Evolutionary conservation across 2,113 vertebrate species (phyloP).

Genomic region (Symphodus melops): DNA sequence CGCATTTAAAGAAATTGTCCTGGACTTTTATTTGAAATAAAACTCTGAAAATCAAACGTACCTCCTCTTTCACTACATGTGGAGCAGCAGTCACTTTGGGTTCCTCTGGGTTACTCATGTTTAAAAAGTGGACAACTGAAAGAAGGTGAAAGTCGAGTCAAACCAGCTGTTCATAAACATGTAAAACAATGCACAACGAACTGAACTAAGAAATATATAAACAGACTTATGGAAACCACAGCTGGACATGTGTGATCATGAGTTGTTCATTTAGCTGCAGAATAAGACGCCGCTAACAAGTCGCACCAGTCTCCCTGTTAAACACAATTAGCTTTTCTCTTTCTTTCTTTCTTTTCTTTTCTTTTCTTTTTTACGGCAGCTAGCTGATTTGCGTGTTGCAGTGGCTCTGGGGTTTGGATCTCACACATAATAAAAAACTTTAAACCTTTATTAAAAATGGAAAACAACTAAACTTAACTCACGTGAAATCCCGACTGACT

Average conservation of each 20-base stretch:
- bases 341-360: not conserved
- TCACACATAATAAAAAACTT: not conserved
- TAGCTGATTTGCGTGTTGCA: fast-evolving
- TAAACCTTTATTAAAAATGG: not conserved
- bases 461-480: slow-evolving; percentile 61
- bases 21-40: not conserved
- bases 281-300: not conserved
- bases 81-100: slow-evolving; percentile 52
- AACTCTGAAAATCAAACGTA: slow-evolving; percentile 7
- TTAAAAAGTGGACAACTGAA: slow-evolving; percentile 23
- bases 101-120: slow-evolving; percentile 72
- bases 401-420: fast-evolving
- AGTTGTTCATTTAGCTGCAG: slow-evolving; percentile 47
- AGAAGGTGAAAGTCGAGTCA: not conserved
- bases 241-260: not conserved
- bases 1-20: too few relatives aligned
- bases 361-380: fast-evolving
- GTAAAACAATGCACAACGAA: fast-evolving
- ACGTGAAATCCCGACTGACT: slow-evolving; percentile 56
- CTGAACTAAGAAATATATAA: not conserved
- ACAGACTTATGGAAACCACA: not conserved
- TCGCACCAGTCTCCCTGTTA: not conserved
- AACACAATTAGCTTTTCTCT: not conserved
- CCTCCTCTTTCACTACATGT: slow-evolving; percentile 80
- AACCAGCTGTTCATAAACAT: not conserved